Conservation (phyloP, 1,140 invertebrate species). For the Proales similis region DNA sequence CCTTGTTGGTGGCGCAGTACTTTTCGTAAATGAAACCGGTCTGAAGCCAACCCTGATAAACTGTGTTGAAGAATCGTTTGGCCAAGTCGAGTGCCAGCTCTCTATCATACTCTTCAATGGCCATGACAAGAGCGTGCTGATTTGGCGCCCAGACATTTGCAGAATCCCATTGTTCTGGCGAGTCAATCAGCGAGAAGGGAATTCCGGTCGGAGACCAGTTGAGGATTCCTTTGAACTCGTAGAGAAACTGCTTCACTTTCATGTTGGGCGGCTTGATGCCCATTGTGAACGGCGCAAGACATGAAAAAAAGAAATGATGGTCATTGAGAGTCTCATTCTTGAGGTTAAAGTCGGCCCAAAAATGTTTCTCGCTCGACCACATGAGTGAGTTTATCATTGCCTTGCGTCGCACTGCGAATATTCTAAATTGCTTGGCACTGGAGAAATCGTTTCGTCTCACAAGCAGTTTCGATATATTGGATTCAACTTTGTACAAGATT, state of each 20-base stretch:
- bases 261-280: not conserved
- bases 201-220: too few species aligned
- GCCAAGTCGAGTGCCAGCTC: constrained; percentile 66
- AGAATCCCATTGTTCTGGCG: constrained; percentile 86
- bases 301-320: constrained; percentile 69
- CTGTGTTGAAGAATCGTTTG: constrained; percentile 70
- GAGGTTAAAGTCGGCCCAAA: constrained; percentile 79
- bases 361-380: constrained; percentile 75
- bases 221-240: constrained; percentile 41
- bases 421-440: constrained; percentile 61
- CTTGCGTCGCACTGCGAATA: constrained; percentile 60
- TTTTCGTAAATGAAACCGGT: constrained; percentile 76
- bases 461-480: constrained; percentile 61
- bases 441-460: constrained; percentile 56
- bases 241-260: not conserved
- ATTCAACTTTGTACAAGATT: constrained; percentile 65
- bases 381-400: constrained; percentile 65
- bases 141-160: constrained; percentile 87
- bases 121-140: constrained; percentile 66
- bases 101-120: constrained; percentile 60
- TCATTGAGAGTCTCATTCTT: constrained; percentile 58
- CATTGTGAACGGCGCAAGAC: constrained; percentile 75
- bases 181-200: constrained; percentile 69
- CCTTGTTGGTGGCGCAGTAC: constrained; percentile 65
- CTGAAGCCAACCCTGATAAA: constrained; percentile 69